Evolutionary conservation across 2,888 invertebrate species (phyloP).

Genomic region (Idaea biselata): DNA sequence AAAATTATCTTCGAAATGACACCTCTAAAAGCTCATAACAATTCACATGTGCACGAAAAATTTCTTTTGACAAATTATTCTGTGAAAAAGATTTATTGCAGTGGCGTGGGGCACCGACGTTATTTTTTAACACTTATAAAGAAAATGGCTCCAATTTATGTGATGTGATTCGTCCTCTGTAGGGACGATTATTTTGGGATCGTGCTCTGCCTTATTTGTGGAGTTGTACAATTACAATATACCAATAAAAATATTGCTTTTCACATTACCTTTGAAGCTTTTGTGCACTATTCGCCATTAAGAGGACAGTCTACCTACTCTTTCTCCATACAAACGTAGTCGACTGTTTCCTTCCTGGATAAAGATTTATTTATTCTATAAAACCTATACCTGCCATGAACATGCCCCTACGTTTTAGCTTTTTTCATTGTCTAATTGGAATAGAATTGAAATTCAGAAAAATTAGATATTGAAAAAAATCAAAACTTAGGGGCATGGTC

Average conservation of each 20-base stretch:
- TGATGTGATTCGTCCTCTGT: slow-evolving; percentile 37
- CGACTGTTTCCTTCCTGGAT: too few relatives aligned
- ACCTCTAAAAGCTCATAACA: slow-evolving; percentile 41
- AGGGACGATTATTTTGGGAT: slow-evolving; percentile 34
- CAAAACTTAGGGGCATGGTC: too few relatives aligned
- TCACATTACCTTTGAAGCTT: slow-evolving; percentile 28
- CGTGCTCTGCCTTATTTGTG: slow-evolving; percentile 40
- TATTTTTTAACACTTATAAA: slow-evolving; percentile 23
- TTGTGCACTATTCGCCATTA: slow-evolving; percentile 25
- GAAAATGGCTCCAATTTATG: slow-evolving; percentile 32
- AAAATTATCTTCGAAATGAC: slow-evolving; percentile 43
- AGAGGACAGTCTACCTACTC: too few relatives aligned
- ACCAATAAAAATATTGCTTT: slow-evolving; percentile 36
- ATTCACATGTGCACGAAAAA: slow-evolving; percentile 36
- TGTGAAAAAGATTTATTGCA: slow-evolving; percentile 30
- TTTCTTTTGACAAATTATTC: slow-evolving; percentile 35
- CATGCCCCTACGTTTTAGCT: too few relatives aligned
- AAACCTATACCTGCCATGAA: too few relatives aligned
- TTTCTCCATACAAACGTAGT: too few relatives aligned
- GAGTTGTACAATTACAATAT: slow-evolving; percentile 34
- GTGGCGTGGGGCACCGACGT: slow-evolving; percentile 19
- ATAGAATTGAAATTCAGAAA: too few relatives aligned
- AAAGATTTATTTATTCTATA: too few relatives aligned
- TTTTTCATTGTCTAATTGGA: too few relatives aligned
- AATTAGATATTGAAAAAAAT: too few relatives aligned